Percentiles rank a stretch among this genome's conserved stretches.
phyloP scores from a whole-genome alignment of 2,888 invertebrate species.

The Meloe dianella region DNA sequence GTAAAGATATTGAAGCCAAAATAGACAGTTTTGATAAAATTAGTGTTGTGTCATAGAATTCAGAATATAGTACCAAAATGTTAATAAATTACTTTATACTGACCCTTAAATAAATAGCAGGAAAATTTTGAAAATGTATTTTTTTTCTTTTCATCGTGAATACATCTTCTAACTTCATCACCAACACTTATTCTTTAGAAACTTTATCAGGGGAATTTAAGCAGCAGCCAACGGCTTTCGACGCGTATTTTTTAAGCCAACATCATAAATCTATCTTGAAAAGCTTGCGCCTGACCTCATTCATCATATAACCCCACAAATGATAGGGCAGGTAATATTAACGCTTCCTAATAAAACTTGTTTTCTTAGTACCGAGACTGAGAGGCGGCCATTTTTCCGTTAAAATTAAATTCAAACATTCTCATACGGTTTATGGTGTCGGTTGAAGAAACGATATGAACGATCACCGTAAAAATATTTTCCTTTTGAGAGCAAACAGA shows the following conservation, averaged over 20 bases:
- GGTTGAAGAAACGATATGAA: slow-evolving; percentile 1
- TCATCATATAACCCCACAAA: slow-evolving; percentile 35
- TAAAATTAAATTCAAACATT: slow-evolving; percentile 29
- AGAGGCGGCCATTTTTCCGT: slow-evolving; percentile 23
- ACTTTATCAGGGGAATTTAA: slow-evolving; percentile 34
- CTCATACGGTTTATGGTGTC: slow-evolving; percentile 21
- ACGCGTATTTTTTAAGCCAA: slow-evolving; percentile 36
- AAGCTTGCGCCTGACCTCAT: slow-evolving; percentile 29
- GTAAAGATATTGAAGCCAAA: not conserved
- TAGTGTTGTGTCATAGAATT: not conserved
- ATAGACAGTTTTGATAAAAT: not conserved
- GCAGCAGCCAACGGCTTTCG: slow-evolving; percentile 28
- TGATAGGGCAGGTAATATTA: slow-evolving; percentile 38
- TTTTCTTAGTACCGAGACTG: slow-evolving; percentile 31
- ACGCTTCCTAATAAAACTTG: slow-evolving; percentile 35
- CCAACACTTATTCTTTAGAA: slow-evolving; percentile 28
- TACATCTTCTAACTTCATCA: slow-evolving; percentile 27
- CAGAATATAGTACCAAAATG: not conserved
- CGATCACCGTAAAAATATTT: not conserved
- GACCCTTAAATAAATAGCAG: slow-evolving; percentile 17
- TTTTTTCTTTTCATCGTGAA: slow-evolving; percentile 25
- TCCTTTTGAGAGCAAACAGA: not conserved
- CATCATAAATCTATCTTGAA: slow-evolving; percentile 36
- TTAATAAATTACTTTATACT: slow-evolving; percentile 10
- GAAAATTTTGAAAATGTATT: slow-evolving; percentile 25